Conservation (phyloP, 2,797 vertebrate species). For the Apogon hyalosoma region DNA sequence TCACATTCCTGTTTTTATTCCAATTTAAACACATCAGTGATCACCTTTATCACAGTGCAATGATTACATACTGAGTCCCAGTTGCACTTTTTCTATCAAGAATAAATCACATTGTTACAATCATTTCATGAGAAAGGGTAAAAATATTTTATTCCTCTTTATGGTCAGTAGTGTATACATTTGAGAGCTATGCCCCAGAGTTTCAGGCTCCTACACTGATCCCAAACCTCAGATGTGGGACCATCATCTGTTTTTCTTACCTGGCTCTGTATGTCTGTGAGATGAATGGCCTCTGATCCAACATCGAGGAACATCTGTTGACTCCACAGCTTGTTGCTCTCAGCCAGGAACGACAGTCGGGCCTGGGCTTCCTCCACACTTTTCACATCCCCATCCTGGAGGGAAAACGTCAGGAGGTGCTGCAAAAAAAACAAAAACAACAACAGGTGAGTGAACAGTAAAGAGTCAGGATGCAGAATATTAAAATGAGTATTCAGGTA, state of each 20-base stretch:
- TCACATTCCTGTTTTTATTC: too few relatives aligned
- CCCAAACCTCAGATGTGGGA: neutral
- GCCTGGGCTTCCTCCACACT: conserved; percentile 87
- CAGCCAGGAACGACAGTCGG: conserved; percentile 83
- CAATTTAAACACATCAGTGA: too few relatives aligned
- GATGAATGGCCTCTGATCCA: conserved; percentile 47
- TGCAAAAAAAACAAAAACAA: conserved; percentile 36
- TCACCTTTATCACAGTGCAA: too few relatives aligned
- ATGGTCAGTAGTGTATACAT: too few relatives aligned
- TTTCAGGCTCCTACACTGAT: too few relatives aligned
- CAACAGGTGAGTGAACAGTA: neutral
- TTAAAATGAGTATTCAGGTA: too few relatives aligned
- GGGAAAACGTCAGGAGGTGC: conserved; percentile 88
- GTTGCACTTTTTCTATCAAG: too few relatives aligned
- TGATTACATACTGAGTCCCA: too few relatives aligned
- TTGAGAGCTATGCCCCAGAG: too few relatives aligned
- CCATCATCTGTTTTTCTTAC: conserved; percentile 43
- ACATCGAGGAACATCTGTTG: conserved; percentile 86
- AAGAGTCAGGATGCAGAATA: neutral
- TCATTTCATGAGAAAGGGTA: too few relatives aligned
- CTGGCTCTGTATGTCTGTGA: conserved; percentile 76
- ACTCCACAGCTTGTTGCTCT: conserved; percentile 86
- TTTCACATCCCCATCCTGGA: conserved; percentile 85
- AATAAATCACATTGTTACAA: too few relatives aligned
- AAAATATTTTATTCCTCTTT: too few relatives aligned